phyloP scores from a whole-genome alignment of 2,888 invertebrate species.

The Ophioninae sp. region DNA sequence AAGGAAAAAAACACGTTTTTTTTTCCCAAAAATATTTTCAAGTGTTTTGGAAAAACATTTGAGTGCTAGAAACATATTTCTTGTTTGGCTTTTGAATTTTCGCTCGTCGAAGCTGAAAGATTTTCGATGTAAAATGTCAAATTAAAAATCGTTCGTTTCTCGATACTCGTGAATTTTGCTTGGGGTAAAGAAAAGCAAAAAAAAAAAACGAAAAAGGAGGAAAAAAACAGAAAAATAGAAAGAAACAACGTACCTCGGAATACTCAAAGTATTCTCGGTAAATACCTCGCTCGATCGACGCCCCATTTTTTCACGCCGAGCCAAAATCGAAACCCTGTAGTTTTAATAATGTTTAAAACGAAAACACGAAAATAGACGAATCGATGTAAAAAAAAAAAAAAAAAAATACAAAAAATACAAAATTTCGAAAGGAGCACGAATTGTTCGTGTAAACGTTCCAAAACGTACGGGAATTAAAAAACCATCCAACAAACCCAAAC shows the following conservation, averaged over 20 bases:
- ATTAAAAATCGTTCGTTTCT: constrained; percentile 1
- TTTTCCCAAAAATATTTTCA: not conserved
- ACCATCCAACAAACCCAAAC: not conserved
- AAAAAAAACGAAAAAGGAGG: constrained; percentile 7
- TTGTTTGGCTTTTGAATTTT: not conserved
- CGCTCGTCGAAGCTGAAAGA: not conserved
- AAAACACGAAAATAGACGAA: constrained; percentile 15
- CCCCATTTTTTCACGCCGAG: constrained; percentile 1
- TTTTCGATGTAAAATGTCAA: constrained; percentile 22
- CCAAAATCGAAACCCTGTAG: not conserved
- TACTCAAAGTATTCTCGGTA: constrained; percentile 25
- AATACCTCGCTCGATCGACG: not conserved
- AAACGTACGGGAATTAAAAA: not conserved
- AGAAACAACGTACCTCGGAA: constrained; percentile 1
- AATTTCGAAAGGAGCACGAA: not conserved
- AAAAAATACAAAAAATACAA: too few relatives aligned
- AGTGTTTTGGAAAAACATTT: not conserved
- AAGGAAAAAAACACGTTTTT: not conserved
- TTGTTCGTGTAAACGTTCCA: constrained; percentile 50
- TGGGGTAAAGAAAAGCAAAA: constrained; percentile 5
- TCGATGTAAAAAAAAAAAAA: constrained; percentile 7
- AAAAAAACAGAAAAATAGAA: not conserved
- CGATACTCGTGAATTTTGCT: not conserved
- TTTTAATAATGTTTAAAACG: not conserved
- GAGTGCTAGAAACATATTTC: not conserved